phyloP scores from a whole-genome alignment of 2,888 invertebrate species.

The Tyria jacobaeae region DNA sequence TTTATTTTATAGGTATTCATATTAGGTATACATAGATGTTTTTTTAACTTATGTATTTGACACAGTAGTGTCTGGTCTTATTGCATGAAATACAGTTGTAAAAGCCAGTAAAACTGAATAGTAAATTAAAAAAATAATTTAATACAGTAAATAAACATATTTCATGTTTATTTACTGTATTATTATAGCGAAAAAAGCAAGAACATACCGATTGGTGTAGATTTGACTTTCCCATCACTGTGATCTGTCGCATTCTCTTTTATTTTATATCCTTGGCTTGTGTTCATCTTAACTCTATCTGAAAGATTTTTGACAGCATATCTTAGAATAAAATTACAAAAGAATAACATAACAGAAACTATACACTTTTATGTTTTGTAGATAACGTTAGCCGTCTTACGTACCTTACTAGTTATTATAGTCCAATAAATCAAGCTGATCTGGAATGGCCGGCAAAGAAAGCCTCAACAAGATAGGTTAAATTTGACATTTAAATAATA shows the following conservation, averaged over 20 bases:
- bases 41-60: too few species aligned
- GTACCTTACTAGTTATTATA: constrained; percentile 15
- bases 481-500: constrained; percentile 25
- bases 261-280: constrained; percentile 68
- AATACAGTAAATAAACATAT: neutral
- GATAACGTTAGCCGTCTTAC: neutral
- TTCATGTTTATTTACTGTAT: neutral
- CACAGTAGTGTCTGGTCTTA: neutral
- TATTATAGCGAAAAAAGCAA: neutral
- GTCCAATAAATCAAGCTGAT: constrained; percentile 20
- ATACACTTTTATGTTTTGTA: neutral
- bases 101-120: neutral
- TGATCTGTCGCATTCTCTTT: constrained; percentile 69
- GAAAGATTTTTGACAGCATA: constrained; percentile 18
- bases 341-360: neutral
- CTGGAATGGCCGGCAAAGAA: constrained; percentile 44
- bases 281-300: constrained; percentile 63
- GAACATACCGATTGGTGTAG: constrained; percentile 76
- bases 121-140: neutral
- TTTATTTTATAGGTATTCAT: too few species aligned
- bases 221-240: constrained; percentile 71
- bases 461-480: constrained; percentile 43
- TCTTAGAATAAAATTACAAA: neutral
- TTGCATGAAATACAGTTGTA: neutral
- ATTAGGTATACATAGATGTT: too few species aligned